Conservation (phyloP, 1,140 invertebrate genomes). For the Drosophila asahinai region DNA sequence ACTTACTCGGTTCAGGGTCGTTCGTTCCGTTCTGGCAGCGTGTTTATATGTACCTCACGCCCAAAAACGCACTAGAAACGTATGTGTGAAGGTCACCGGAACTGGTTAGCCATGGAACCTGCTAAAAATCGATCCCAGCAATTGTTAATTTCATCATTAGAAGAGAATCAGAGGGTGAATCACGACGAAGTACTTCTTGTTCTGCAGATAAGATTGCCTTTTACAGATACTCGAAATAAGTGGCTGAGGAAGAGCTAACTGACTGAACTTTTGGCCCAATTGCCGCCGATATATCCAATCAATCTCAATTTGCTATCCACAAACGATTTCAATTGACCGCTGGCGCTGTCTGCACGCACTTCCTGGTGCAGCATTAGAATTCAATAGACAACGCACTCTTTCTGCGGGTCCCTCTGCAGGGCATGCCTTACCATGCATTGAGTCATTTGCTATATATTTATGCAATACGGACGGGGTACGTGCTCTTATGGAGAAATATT, state of each 20-base stretch:
- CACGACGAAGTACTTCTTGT: background rate
- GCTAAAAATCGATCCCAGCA: conserved; percentile 20
- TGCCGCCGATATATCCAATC: conserved; percentile 48
- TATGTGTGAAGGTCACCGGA: conserved; percentile 46
- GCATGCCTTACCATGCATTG: conserved; percentile 15
- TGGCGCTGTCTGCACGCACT: conserved; percentile 67
- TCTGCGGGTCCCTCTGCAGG: conserved; percentile 31
- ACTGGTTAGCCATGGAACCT: conserved; percentile 39
- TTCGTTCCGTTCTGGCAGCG: conserved; percentile 19
- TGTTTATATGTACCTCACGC: conserved; percentile 16
- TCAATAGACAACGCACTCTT: conserved; percentile 57
- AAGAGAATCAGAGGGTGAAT: conserved; percentile 21
- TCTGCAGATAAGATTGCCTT: conserved; percentile 51
- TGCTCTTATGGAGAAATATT: conserved; percentile 60
- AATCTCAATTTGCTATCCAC: conserved; percentile 63
- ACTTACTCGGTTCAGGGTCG: conserved; percentile 61
- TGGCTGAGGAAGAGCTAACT: background rate
- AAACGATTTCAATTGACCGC: conserved; percentile 73
- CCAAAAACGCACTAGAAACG: conserved; percentile 53
- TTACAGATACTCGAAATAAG: conserved; percentile 5
- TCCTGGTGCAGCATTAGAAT: conserved; percentile 78
- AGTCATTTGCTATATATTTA: conserved; percentile 56
- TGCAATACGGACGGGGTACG: conserved; percentile 57
- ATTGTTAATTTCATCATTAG: conserved; percentile 61
- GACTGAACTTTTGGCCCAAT: conserved; percentile 77